A percentile compares a stretch with the other conserved stretches of the same genome.
phyloP scores from a whole-genome alignment of 2,888 invertebrate species.

The Cryptophagus acutangulus region DNA sequence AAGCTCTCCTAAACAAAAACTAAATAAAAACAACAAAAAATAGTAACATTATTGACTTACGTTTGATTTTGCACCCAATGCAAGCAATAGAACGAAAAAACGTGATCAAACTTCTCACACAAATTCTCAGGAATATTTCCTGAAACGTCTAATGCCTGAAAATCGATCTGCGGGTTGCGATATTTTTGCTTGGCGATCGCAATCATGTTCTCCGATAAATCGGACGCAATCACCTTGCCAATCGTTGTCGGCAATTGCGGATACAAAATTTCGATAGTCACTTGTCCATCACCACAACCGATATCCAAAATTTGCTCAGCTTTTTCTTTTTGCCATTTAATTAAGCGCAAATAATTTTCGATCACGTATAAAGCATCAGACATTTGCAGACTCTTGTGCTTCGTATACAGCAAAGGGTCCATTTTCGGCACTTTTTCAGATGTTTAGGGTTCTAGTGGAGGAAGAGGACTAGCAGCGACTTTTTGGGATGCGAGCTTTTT shows the following conservation, averaged over 20 bases:
- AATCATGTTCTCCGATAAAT: constrained; percentile 69
- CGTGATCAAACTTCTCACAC: constrained; percentile 58
- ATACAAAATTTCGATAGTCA: constrained; percentile 60
- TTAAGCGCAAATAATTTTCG: constrained; percentile 56
- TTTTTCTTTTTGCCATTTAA: constrained; percentile 51
- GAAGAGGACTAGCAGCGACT: not conserved
- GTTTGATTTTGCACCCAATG: constrained; percentile 60
- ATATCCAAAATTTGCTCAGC: constrained; percentile 60
- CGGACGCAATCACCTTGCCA: constrained; percentile 57
- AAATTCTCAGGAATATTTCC: constrained; percentile 49
- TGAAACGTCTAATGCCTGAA: constrained; percentile 57
- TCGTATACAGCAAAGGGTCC: constrained; percentile 62
- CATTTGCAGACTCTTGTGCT: constrained; percentile 63
- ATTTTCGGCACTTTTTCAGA: not conserved
- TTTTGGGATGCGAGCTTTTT: constrained; percentile 15
- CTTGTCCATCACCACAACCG: constrained; percentile 71
- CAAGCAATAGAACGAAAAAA: constrained; percentile 72
- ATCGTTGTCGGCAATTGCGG: constrained; percentile 57
- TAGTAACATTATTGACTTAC: constrained; percentile 1
- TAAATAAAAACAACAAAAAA: not conserved
- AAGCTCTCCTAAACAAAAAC: constrained; percentile 52
- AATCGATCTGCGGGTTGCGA: constrained; percentile 44
- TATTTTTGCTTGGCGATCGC: constrained; percentile 57
- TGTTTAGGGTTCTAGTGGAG: not conserved
- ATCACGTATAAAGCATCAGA: constrained; percentile 61